phyloP scores from a whole-genome alignment of 2,888 invertebrate species.

The Blera fallax region DNA sequence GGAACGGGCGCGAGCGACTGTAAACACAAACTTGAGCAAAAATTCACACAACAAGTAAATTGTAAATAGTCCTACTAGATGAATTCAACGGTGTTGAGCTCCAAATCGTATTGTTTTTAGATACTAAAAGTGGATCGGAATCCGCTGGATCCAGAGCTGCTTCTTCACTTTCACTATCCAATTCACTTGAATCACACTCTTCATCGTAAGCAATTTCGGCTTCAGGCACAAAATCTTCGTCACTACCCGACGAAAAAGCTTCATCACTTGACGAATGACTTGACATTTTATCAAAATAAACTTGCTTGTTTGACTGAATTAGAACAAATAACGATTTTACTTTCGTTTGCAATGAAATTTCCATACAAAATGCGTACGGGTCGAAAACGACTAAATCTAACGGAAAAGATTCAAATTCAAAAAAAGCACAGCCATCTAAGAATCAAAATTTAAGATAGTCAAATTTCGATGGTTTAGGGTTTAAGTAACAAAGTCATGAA shows the following conservation, averaged over 20 bases:
- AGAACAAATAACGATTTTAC: background rate
- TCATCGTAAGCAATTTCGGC: background rate
- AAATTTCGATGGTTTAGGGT: background rate
- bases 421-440: background rate
- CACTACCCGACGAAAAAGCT: background rate
- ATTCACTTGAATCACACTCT: background rate
- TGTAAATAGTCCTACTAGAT: background rate
- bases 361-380: background rate
- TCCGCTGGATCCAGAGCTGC: background rate
- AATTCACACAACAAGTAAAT: background rate
- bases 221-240: background rate
- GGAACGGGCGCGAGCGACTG: background rate
- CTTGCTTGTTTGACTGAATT: too few relatives aligned
- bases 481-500: too few relatives aligned
- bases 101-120: background rate
- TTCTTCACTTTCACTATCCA: constrained; percentile 3
- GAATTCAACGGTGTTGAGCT: background rate
- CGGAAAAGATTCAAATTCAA: background rate
- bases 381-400: background rate
- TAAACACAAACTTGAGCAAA: constrained; percentile 4
- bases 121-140: background rate
- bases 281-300: too few relatives aligned
- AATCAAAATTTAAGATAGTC: background rate
- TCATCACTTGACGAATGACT: background rate
- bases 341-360: background rate